These are phyloP conservation scores for Anarrhichthys ocellatus DNA, from an alignment of 2,113 vertebrate species.

Conservation along the genomic window DNA sequence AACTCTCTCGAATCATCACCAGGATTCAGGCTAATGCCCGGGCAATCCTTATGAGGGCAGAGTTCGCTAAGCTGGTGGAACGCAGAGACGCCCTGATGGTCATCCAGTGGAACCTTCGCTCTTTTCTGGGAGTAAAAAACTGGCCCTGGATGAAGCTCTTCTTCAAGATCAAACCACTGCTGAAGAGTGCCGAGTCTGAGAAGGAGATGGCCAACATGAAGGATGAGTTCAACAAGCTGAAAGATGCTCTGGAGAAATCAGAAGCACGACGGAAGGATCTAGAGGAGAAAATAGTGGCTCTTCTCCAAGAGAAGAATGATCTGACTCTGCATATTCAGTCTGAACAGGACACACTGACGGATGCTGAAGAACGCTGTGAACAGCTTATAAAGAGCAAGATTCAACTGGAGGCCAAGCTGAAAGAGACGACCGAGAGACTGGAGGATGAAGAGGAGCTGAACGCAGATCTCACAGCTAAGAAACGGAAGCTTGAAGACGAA, in stretches of 20 bases:
- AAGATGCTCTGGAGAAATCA: constrained; percentile 87
- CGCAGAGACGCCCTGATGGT: constrained; percentile 92
- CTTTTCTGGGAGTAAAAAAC: constrained; percentile 94
- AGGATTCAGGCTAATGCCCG: constrained; percentile 91
- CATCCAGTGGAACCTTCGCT: constrained; percentile 93
- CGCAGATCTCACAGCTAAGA: constrained; percentile 92
- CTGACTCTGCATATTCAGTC: constrained; percentile 92
- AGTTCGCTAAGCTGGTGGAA: constrained; percentile 90
- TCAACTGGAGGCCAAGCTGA: constrained; percentile 92
- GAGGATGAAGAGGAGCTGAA: constrained; percentile 95
- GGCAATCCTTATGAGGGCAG: constrained; percentile 88
- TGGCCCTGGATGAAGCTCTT: constrained; percentile 97
- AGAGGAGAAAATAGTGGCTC: constrained; percentile 94
- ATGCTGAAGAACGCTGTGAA: constrained; percentile 93
- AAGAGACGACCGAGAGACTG: constrained; percentile 89
- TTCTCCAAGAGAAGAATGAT: constrained; percentile 94
- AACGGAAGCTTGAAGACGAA: constrained; percentile 92
- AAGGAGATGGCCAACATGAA: constrained; percentile 89
- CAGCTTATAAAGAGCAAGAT: constrained; percentile 96
- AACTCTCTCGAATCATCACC: constrained; percentile 91
- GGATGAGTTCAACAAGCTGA: constrained; percentile 83
- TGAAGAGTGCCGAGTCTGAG: constrained; percentile 92
- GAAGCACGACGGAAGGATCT: constrained; percentile 91
- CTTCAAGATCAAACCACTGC: constrained; percentile 94
- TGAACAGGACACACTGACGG: constrained; percentile 92